These are phyloP conservation scores for Pomacea maculata DNA, from an alignment of 1,140 invertebrate genomes.

Conservation along the genomic window DNA sequence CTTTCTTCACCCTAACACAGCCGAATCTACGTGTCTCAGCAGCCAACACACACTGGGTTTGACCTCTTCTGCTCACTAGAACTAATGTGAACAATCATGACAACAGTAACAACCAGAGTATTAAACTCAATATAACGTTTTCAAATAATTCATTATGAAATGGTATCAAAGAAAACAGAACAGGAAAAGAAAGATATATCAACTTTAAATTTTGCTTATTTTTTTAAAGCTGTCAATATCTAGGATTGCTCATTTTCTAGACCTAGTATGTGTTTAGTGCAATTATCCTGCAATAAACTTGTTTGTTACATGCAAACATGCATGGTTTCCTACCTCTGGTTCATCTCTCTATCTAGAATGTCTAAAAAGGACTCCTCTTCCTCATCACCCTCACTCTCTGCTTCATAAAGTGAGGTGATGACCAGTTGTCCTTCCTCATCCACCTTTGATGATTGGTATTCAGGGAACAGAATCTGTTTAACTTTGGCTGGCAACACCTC, in stretches of 20 bases:
- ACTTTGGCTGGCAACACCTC: constrained; percentile 59
- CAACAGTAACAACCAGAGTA: too few relatives aligned
- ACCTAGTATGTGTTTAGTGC: too few relatives aligned
- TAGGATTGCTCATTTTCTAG: too few relatives aligned
- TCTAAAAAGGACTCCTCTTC: constrained; percentile 26
- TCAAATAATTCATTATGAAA: not conserved
- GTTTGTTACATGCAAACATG: not conserved
- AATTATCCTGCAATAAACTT: too few relatives aligned
- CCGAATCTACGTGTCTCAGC: too few relatives aligned
- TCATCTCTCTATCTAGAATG: constrained; percentile 22
- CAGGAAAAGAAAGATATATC: not conserved
- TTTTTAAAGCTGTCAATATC: too few relatives aligned
- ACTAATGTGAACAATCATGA: too few relatives aligned
- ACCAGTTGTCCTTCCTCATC: constrained; percentile 44
- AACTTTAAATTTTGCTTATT: not conserved
- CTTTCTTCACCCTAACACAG: too few relatives aligned
- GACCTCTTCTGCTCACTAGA: too few relatives aligned
- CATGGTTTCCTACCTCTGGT: constrained; percentile 31
- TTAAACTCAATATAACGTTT: not conserved
- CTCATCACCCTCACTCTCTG: constrained; percentile 30
- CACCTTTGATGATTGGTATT: constrained; percentile 38
- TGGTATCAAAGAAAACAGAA: not conserved
- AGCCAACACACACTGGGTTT: too few relatives aligned
- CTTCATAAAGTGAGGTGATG: constrained; percentile 25
- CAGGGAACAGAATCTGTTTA: constrained; percentile 58